Percentiles rank a stretch among this genome's conserved stretches.
Conservation (phyloP, 2,113 vertebrate genomes). For the Saimiri boliviensis region DNA sequence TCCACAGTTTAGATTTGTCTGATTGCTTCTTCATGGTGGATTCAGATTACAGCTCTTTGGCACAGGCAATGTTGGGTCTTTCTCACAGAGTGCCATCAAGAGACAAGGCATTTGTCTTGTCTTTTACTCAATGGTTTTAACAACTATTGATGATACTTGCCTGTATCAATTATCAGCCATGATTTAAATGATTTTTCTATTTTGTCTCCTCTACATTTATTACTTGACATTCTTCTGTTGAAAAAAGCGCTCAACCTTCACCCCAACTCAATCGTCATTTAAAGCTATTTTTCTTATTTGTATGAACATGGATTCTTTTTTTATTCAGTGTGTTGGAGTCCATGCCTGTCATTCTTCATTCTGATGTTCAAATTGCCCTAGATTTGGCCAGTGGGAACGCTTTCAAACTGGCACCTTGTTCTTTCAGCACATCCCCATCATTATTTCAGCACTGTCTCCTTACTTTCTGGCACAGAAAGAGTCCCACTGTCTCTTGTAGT, state of each 20-base stretch:
- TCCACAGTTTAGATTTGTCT: neutral
- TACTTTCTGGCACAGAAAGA: neutral
- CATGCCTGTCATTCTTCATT: neutral
- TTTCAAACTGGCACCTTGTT: neutral
- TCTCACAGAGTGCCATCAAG: neutral
- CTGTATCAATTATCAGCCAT: neutral
- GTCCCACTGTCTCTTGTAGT: neutral
- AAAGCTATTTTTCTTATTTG: neutral
- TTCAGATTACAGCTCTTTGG: neutral
- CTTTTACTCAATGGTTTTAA: neutral
- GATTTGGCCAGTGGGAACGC: neutral
- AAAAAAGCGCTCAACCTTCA: neutral
- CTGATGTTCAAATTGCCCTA: neutral
- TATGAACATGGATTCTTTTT: neutral
- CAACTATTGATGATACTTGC: neutral
- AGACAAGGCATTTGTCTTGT: neutral
- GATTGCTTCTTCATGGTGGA: neutral
- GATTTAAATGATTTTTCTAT: neutral
- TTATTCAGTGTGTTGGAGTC: neutral
- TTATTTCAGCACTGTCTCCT: neutral
- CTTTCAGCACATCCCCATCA: neutral
- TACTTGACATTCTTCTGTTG: neutral
- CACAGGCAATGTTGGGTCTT: fast-evolving
- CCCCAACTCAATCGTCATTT: neutral
- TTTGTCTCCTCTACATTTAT: neutral